phyloP scores from a whole-genome alignment of 2,113 vertebrate genomes.

The Ornithorhynchus anatinus region DNA sequence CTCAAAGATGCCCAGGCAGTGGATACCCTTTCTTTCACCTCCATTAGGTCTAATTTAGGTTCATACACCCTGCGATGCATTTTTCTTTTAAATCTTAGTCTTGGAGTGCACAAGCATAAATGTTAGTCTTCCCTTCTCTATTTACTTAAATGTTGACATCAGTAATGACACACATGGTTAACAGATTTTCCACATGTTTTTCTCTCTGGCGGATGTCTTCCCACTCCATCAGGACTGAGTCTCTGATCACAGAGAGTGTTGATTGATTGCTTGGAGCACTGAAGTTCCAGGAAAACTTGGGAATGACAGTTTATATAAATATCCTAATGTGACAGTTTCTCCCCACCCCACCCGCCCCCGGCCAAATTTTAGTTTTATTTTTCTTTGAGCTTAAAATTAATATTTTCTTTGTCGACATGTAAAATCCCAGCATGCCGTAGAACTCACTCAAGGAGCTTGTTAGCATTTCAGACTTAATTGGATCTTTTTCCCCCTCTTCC shows the following conservation, averaged over 20 bases:
- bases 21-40: too few species aligned
- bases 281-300: conserved; percentile 62
- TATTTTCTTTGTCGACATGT: conserved; percentile 62
- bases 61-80: too few species aligned
- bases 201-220: conserved; percentile 68
- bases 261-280: conserved; percentile 71
- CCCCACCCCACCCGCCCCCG: conserved; percentile 5
- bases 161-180: conserved; percentile 72
- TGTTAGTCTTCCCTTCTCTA: conserved; percentile 12
- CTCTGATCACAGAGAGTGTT: conserved; percentile 67
- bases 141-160: conserved; percentile 66
- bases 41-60: too few species aligned
- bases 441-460: conserved; percentile 61
- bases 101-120: neutral
- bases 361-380: conserved; percentile 60
- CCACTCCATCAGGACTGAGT: conserved; percentile 63
- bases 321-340: conserved; percentile 57
- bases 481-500: conserved; percentile 53
- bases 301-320: conserved; percentile 72
- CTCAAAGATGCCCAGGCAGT: too few species aligned
- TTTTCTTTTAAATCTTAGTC: too few species aligned
- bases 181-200: conserved; percentile 75
- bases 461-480: conserved; percentile 71
- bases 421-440: conserved; percentile 52
- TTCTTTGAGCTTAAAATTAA: conserved; percentile 65